A percentile compares a stretch with the other conserved stretches of the same genome.
These are phyloP conservation scores for Oegoconia quadripuncta DNA, from an alignment of 2,888 invertebrate species.

Conservation along the genomic window DNA sequence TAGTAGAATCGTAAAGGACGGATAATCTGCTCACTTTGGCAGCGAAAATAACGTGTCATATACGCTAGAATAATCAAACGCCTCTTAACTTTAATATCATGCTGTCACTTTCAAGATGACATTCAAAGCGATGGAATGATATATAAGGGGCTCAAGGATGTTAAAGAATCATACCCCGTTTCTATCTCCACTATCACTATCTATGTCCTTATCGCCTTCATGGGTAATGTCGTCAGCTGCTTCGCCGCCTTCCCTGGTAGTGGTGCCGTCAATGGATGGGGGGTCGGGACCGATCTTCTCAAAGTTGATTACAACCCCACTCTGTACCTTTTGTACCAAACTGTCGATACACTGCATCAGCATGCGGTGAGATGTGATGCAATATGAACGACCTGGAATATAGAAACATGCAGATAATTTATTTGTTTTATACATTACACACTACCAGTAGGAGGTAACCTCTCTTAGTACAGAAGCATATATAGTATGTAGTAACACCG, in stretches of 20 bases:
- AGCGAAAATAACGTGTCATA: too few species aligned
- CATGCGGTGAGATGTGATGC: slow-evolving; percentile 96
- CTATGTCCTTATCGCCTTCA: slow-evolving; percentile 66
- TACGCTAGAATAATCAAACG: too few species aligned
- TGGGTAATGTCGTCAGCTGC: slow-evolving; percentile 57
- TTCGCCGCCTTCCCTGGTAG: slow-evolving; percentile 70
- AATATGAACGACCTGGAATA: slow-evolving; percentile 93
- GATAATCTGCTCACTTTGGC: too few species aligned
- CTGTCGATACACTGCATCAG: slow-evolving; percentile 98
- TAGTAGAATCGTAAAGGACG: too few species aligned
- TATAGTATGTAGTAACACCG: too few species aligned
- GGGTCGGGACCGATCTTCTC: slow-evolving; percentile 97
- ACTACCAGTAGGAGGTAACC: neutral
- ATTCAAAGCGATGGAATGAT: too few species aligned
- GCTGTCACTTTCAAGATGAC: too few species aligned
- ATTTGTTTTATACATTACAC: slow-evolving; percentile 14
- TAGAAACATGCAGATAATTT: too few species aligned
- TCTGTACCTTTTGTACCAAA: slow-evolving; percentile 97
- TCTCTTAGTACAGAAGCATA: too few species aligned
- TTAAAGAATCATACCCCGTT: slow-evolving; percentile 61
- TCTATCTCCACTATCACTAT: slow-evolving; percentile 66
- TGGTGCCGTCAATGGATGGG: slow-evolving; percentile 80
- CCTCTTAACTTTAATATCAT: too few species aligned
- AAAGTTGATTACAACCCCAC: slow-evolving; percentile 98
- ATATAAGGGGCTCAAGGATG: neutral